phyloP scores from a whole-genome alignment of 2,113 vertebrate genomes.

The Tragelaphus scriptus region DNA sequence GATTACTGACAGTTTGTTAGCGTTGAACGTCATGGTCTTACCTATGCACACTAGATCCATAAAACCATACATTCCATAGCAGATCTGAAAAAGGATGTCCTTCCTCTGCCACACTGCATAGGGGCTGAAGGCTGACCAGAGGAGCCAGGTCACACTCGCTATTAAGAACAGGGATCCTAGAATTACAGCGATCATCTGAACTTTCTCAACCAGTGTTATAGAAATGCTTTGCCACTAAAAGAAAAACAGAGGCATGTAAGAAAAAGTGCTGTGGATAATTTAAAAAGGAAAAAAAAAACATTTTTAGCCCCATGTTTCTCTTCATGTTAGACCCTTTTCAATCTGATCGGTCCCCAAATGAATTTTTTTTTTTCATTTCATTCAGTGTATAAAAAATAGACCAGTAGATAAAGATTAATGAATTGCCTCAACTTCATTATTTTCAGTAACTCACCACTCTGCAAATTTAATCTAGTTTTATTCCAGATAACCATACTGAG shows the following conservation, averaged over 20 bases:
- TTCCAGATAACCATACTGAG: constrained; percentile 17
- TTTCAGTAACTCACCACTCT: constrained; percentile 45
- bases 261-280: constrained; percentile 66
- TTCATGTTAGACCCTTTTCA: constrained; percentile 44
- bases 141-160: constrained; percentile 95
- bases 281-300: constrained; percentile 43
- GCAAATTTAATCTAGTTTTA: constrained; percentile 39
- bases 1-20: constrained; percentile 64
- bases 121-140: constrained; percentile 96
- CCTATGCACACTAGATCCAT: constrained; percentile 97
- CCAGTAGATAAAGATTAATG: constrained; percentile 50
- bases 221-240: constrained; percentile 96
- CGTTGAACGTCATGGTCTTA: constrained; percentile 80
- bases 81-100: constrained; percentile 96
- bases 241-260: constrained; percentile 81
- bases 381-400: constrained; percentile 31
- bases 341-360: constrained; percentile 9
- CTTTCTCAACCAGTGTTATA: constrained; percentile 98
- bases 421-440: constrained; percentile 47
- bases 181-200: constrained; percentile 96
- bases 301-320: constrained; percentile 66
- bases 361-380: not conserved
- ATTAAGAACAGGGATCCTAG: constrained; percentile 95
- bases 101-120: constrained; percentile 94
- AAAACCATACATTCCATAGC: constrained; percentile 98